Evolutionary conservation across 2,888 invertebrate genomes (phyloP), one percentile per base, ranked within the genome.

Genomic region (Idaea aversata): DNA sequence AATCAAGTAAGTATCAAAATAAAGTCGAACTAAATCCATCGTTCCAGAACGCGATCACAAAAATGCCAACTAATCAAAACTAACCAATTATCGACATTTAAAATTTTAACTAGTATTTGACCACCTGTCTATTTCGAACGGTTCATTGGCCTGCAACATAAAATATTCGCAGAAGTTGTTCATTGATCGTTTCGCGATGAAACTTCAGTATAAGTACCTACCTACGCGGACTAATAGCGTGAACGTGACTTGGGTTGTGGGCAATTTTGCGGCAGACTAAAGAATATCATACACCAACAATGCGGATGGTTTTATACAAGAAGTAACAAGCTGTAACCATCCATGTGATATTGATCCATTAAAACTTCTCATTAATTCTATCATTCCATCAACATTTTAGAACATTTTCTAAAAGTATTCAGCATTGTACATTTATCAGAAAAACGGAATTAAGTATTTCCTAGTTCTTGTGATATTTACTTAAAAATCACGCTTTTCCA

Each of bases 221-320:
- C 13, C 13, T 13, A 47, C 85, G 75, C 73, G 84, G 86, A 88
- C 87, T 91, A 90, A 91, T 91, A 90, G 90, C 86, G 77, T 70
- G 81, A 86, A 88, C 91, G 91, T 91, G 91, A 89, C 88, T 87
- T 77, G 71, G 86, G 87, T 86, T 85, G 84, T 80, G 85, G 85
- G 82, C 84, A 88, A 88, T 89, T 88, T 81, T 77, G 79, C 74
- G 80, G 80, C 82, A 78, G 83, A 85, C 84, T 84, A 86, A 86
- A 90, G 88, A 89, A 90, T 88, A 89, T 87, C 86, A 88, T 87
- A 88, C 85, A 88, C 85, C 83, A 88, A 90, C 84, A 88, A 86
- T 82, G 80, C 83, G 86, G 80, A 88, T 78, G 77, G 77, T 66
- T 72, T 81, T 68, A 85, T 87, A 75, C 75, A 61, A 13, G 62